A percentile compares a stretch with the other conserved stretches of the same genome.
These are phyloP conservation scores for Phrixothrix hirtus DNA, from an alignment of 2,888 invertebrate species.

Conservation along the genomic window DNA sequence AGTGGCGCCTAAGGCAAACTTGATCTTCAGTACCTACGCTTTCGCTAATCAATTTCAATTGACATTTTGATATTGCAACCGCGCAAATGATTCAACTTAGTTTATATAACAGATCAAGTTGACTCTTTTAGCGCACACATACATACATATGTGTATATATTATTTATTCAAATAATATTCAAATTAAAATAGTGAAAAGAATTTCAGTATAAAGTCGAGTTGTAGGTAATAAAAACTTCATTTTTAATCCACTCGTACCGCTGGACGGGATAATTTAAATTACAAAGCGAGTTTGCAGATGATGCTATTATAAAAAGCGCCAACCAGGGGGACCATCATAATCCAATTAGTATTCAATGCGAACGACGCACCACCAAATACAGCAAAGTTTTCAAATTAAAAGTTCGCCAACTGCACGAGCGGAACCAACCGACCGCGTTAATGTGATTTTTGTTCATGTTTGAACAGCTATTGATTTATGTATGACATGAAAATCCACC, in stretches of 20 bases:
- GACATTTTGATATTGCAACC: no score
- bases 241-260: conserved; percentile 35
- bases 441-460: conserved; percentile 48
- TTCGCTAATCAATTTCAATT: no score
- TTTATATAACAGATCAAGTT: no score
- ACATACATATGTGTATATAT: background rate
- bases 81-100: no score
- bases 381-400: conserved; percentile 52
- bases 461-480: conserved; percentile 37
- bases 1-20: no score
- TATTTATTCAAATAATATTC: no score
- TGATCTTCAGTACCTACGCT: no score
- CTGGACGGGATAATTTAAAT: conserved; percentile 44
- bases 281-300: conserved; percentile 47
- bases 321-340: conserved; percentile 47
- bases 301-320: conserved; percentile 49
- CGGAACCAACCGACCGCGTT: conserved; percentile 40
- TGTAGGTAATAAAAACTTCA: conserved; percentile 41
- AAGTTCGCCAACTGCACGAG: conserved; percentile 42
- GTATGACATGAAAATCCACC: conserved; percentile 29
- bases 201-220: conserved; percentile 28
- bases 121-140: background rate
- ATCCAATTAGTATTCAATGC: conserved; percentile 54
- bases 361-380: conserved; percentile 46
- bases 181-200: conserved; percentile 13